Conservation (phyloP, 2,797 vertebrate species). For the Enteromius fasciolatus region DNA sequence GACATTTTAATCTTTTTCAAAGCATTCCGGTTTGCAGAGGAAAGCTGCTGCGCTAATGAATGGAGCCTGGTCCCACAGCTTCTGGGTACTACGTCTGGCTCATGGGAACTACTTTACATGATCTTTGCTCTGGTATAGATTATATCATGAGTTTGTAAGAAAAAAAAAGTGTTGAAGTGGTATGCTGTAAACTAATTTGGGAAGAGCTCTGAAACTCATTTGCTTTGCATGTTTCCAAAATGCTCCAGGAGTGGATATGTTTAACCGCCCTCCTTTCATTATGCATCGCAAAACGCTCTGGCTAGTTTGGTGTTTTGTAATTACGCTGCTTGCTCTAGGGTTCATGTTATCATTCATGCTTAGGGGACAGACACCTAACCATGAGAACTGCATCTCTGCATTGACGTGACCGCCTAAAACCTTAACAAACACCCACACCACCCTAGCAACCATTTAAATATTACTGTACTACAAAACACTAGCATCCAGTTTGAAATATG, state of each 20-base stretch:
- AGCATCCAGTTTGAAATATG: slow-evolving; percentile 1
- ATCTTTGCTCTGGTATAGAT: slow-evolving; percentile 10
- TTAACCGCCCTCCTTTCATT: slow-evolving; percentile 23
- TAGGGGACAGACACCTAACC: neutral
- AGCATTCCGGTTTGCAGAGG: slow-evolving; percentile 25
- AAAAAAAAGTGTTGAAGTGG: neutral
- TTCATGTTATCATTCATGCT: neutral
- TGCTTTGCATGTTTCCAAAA: slow-evolving; percentile 9
- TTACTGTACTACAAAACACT: neutral
- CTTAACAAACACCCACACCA: neutral
- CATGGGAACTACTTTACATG: slow-evolving; percentile 20
- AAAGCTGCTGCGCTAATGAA: slow-evolving; percentile 24
- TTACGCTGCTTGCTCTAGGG: neutral
- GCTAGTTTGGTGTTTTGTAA: slow-evolving; percentile 26
- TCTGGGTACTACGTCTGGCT: neutral
- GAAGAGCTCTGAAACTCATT: slow-evolving; percentile 31
- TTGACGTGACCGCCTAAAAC: neutral
- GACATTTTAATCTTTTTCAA: slow-evolving; percentile 39
- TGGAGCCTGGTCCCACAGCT: neutral
- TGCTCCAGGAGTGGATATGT: slow-evolving; percentile 5
- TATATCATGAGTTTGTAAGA: slow-evolving; percentile 11
- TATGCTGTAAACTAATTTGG: slow-evolving; percentile 33
- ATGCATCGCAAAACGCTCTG: neutral
- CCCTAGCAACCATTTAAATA: neutral
- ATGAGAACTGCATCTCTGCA: neutral